phyloP scores from a whole-genome alignment of 2,797 vertebrate genomes.

The Carapus acus region DNA sequence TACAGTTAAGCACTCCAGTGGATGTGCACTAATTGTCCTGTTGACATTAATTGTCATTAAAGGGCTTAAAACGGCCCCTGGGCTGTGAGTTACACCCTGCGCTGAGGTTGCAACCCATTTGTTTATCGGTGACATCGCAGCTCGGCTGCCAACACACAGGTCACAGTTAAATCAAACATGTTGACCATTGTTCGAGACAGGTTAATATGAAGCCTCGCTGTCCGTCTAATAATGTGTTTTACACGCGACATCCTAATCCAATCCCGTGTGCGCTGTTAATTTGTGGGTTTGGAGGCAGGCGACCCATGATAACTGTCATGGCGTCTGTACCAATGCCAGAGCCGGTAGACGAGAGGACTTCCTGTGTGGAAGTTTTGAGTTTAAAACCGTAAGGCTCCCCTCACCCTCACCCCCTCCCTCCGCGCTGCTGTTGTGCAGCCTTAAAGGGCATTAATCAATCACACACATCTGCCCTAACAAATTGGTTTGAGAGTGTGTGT shows the following conservation, averaged over 20 bases:
- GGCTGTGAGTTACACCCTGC: constrained; percentile 59
- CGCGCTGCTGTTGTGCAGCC: constrained; percentile 41
- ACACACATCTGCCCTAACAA: constrained; percentile 63
- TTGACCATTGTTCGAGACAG: constrained; percentile 23
- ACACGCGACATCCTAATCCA: constrained; percentile 51
- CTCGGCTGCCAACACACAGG: constrained; percentile 23
- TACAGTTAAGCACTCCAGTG: constrained; percentile 64
- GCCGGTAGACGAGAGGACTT: constrained; percentile 55
- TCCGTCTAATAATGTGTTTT: constrained; percentile 26
- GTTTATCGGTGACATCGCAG: constrained; percentile 65
- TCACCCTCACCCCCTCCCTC: no score
- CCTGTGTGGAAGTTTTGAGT: constrained; percentile 44
- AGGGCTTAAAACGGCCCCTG: constrained; percentile 60
- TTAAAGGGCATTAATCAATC: constrained; percentile 64
- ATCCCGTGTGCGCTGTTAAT: constrained; percentile 40
- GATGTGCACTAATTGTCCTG: constrained; percentile 75
- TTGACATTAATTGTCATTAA: constrained; percentile 79
- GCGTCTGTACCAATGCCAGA: constrained; percentile 19
- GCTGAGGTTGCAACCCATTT: constrained; percentile 60
- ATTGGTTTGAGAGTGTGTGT: constrained; percentile 44
- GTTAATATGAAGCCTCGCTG: constrained; percentile 29
- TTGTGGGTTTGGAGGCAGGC: constrained; percentile 24
- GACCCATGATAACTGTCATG: constrained; percentile 26
- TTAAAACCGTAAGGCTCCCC: no score
- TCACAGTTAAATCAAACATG: constrained; percentile 43